phyloP scores from a whole-genome alignment of 2,797 vertebrate species.

The Poeciliopsis paucimaculata region DNA sequence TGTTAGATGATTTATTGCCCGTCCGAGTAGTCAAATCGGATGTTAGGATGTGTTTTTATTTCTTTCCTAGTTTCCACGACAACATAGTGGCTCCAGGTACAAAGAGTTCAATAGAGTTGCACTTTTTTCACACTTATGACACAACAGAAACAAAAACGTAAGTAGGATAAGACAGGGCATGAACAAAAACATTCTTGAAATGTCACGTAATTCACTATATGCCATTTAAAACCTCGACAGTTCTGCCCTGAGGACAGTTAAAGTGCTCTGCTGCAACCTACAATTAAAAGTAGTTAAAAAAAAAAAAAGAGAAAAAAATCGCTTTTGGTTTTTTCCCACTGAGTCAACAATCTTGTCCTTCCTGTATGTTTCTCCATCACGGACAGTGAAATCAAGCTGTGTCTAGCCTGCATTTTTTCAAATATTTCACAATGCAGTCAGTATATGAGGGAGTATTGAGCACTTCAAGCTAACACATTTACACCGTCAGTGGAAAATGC shows the following conservation, averaged over 20 bases:
- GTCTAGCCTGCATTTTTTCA: no score
- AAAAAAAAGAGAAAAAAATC: not conserved
- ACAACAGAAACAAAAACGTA: not conserved
- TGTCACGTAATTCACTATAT: not conserved
- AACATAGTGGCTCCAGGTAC: not conserved
- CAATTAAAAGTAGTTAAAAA: not conserved
- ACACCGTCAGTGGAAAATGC: no score
- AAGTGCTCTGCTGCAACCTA: not conserved
- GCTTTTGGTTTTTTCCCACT: not conserved
- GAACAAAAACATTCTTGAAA: not conserved
- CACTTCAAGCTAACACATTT: no score
- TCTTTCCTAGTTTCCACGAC: not conserved
- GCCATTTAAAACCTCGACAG: not conserved
- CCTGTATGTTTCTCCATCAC: not conserved
- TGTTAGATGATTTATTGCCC: no score
- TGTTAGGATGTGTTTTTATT: no score
- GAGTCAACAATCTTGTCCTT: not conserved
- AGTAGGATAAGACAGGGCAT: not conserved
- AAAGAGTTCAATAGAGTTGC: not conserved
- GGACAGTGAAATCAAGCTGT: no score
- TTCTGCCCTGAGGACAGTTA: not conserved
- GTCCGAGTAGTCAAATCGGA: no score
- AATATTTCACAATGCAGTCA: no score
- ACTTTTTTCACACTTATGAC: not conserved
- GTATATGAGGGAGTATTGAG: no score